phyloP scores from a whole-genome alignment of 2,113 vertebrate species.

The Rhizomys pruinosus region DNA sequence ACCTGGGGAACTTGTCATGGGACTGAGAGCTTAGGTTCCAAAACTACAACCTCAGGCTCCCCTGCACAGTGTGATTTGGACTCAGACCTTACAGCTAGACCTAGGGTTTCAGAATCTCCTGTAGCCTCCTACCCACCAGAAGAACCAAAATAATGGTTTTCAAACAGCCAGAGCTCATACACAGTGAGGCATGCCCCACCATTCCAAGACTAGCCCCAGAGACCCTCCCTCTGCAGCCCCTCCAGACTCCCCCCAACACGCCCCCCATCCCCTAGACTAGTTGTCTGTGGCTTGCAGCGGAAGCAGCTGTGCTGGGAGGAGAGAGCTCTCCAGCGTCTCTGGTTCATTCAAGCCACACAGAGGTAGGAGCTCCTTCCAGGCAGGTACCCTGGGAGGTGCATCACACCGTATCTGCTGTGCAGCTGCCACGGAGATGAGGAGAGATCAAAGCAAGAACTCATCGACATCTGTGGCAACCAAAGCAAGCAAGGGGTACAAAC shows the following conservation, averaged over 20 bases:
- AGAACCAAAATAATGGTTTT: background rate
- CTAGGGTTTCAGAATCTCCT: background rate
- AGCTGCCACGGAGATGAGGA: slow-evolving; percentile 26
- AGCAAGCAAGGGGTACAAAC: slow-evolving; percentile 51
- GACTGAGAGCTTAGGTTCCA: background rate
- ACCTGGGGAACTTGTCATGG: background rate
- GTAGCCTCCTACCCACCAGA: background rate
- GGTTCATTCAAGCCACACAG: background rate
- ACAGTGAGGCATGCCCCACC: background rate
- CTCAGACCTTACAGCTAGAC: background rate
- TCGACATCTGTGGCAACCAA: slow-evolving; percentile 53
- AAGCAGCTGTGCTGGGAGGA: background rate
- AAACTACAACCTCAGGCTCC: background rate
- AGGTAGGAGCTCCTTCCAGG: background rate
- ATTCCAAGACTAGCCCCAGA: background rate
- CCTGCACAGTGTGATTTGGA: background rate
- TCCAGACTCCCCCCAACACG: background rate
- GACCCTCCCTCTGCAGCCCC: background rate
- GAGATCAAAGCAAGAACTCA: slow-evolving; percentile 69
- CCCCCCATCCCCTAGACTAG: background rate
- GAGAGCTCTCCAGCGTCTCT: background rate
- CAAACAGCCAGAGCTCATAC: background rate
- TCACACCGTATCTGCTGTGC: slow-evolving; percentile 26
- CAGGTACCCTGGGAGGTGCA: background rate
- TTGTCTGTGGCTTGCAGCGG: background rate